A percentile compares a stretch with the other conserved stretches of the same genome.
Conservation (phyloP, 2,797 vertebrate genomes). For the Craterocephalus amniculus region DNA sequence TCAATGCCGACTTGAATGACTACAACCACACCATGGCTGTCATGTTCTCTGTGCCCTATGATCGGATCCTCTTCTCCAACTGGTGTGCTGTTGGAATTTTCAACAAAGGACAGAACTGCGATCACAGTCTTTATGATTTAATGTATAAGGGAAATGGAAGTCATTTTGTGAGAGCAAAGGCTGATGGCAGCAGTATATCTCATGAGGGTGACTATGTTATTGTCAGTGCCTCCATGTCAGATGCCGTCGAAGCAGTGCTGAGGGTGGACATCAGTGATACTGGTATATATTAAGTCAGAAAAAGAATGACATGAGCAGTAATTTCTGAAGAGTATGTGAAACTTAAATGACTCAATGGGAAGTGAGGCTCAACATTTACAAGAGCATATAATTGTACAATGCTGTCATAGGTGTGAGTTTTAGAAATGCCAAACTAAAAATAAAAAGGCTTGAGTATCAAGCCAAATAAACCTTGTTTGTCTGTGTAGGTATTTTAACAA, state of each 20-base stretch:
- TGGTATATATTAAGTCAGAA: constrained; percentile 53
- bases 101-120: constrained; percentile 47
- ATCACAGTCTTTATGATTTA: constrained; percentile 57
- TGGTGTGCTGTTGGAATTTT: constrained; percentile 73
- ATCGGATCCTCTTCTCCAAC: constrained; percentile 69
- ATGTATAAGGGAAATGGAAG: constrained; percentile 66
- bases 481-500: too few relatives aligned
- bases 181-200: constrained; percentile 52
- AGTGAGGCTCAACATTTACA: not conserved
- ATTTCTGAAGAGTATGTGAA: not conserved
- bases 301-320: not conserved
- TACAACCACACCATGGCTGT: constrained; percentile 60
- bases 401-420: not conserved
- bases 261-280: constrained; percentile 61
- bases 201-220: constrained; percentile 53
- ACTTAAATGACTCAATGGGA: not conserved
- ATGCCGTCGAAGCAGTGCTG: constrained; percentile 55
- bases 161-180: constrained; percentile 59
- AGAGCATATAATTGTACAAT: not conserved
- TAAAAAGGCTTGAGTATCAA: not conserved
- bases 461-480: not conserved
- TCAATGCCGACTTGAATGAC: constrained; percentile 52
- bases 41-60: constrained; percentile 75
- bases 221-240: constrained; percentile 67
- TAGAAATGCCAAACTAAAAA: constrained; percentile 6